Conservation (phyloP, 1,140 invertebrate genomes). For the Maconellicoccus hirsutus region DNA sequence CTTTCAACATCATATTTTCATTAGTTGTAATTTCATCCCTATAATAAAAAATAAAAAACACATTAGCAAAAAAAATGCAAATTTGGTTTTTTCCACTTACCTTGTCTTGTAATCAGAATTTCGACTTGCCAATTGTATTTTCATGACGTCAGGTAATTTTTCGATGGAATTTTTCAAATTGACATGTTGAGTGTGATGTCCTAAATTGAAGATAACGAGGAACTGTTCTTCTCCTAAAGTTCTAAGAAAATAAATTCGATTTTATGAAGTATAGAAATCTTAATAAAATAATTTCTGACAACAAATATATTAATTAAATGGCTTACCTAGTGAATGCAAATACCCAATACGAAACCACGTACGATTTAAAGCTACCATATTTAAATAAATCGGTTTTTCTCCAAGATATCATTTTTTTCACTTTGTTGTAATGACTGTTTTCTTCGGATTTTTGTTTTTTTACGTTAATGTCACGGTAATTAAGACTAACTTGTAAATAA, state of each 20-base stretch:
- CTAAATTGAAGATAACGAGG: constrained; percentile 21
- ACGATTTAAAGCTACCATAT: constrained; percentile 21
- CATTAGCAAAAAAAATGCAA: too few relatives aligned
- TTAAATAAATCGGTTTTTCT: constrained; percentile 23
- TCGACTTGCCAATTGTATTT: constrained; percentile 23
- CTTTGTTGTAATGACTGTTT: constrained; percentile 23
- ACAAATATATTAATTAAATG: too few relatives aligned
- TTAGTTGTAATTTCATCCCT: too few relatives aligned
- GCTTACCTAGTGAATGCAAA: constrained; percentile 19
- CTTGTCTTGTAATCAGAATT: constrained; percentile 26
- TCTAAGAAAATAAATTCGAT: too few relatives aligned
- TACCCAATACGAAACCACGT: constrained; percentile 14
- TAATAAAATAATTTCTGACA: too few relatives aligned
- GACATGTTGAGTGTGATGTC: constrained; percentile 19
- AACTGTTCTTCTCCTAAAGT: constrained; percentile 25
- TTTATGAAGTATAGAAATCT: too few relatives aligned
- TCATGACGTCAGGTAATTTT: not conserved
- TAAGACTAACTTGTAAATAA: constrained; percentile 52
- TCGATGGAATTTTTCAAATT: not conserved
- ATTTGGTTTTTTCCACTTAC: too few relatives aligned
- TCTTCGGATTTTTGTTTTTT: constrained; percentile 28
- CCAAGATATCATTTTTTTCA: constrained; percentile 19
- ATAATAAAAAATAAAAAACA: too few relatives aligned
- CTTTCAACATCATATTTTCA: too few relatives aligned
- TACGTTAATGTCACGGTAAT: constrained; percentile 42